Base-by-base conservation (phyloP, 30 jellyfish, hydroid and myxozoan genomes). In the Cassiopea xamachana region DNA sequence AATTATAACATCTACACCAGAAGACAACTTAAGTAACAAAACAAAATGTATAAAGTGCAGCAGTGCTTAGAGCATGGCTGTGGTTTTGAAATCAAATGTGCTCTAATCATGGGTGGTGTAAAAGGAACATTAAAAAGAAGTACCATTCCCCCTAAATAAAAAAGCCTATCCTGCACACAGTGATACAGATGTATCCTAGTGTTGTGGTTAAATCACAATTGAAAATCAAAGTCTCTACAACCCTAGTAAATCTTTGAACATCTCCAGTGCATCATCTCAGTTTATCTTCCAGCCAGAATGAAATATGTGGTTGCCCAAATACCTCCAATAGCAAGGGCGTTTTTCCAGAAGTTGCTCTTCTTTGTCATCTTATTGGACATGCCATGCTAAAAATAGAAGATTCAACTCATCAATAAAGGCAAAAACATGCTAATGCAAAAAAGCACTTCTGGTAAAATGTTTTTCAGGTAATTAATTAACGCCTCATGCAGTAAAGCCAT, bases 291-390 rank as follows among this genome's bases (percentile, higher is more conserved):
- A 72, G 90, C 78, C 46, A 71, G 45, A 7, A 88, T 74, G 61
- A 79, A 88, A 69, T 78, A 79, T 60, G 95, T 78, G 46, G 95
- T 88, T 62, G 95, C 90, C 90, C 90, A 88, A 45, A 88, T 49
- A 10, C 95, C 95, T 18, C 95, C 90, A 78, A 88, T 43, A 4
- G 83, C 95, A 43, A 88, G 44, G 44, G 90, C 95, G 79, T 88
- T 88, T 44, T 73, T 69, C 95, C 90, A 88, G 51, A 88, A 88
- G 15, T 87, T 87, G 86, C 94, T 87, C 50, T 76, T 87, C 73
- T 45, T 76, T 45, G 94, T 14, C 94, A 87, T 87, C 59, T 70
- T 67, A 13, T 87, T 73, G 7, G 94, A 87, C 71, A 87, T n/a
- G 69, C 89, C 94, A 68, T 87, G 79, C 94, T 87, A 51, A 48